These are phyloP conservation scores for Drosophila subobscura DNA, from an alignment of 1,140 invertebrate species.

Conservation along the genomic window DNA sequence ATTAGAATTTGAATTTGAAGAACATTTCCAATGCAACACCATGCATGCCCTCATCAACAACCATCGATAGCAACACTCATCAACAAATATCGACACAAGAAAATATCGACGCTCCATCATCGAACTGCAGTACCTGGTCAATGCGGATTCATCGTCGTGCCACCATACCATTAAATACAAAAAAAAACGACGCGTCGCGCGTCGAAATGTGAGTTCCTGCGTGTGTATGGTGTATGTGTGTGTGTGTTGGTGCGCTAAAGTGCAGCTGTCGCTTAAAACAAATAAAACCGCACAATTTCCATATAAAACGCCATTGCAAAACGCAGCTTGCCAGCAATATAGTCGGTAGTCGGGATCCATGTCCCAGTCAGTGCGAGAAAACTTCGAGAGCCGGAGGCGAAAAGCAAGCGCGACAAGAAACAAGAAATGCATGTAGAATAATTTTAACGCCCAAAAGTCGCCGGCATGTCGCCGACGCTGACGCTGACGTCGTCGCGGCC, in stretches of 20 bases:
- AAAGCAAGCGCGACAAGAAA: conserved; percentile 1
- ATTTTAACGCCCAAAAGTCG: conserved; percentile 72
- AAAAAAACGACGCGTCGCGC: conserved; percentile 31
- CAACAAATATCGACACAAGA: no score
- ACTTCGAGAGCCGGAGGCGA: background rate
- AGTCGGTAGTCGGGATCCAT: background rate
- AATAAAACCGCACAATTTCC: conserved; percentile 51
- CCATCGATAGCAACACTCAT: no score
- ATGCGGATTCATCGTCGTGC: no score
- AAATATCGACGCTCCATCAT: no score
- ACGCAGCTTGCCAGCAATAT: conserved; percentile 2
- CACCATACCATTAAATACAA: no score
- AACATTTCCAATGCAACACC: no score
- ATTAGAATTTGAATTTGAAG: no score
- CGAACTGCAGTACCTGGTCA: no score
- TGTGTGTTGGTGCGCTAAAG: conserved; percentile 46
- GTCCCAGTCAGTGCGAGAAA: conserved; percentile 15
- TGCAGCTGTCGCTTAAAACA: conserved; percentile 72
- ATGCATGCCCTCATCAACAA: no score
- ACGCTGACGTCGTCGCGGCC: conserved; percentile 36
- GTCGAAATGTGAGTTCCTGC: conserved; percentile 27
- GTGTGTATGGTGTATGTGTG: conserved; percentile 9
- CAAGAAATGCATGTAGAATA: conserved; percentile 50
- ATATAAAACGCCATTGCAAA: conserved; percentile 29
- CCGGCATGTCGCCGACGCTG: conserved; percentile 56